Evolutionary conservation across 1,140 invertebrate species (phyloP).

Genomic region (Drosophila aff.): DNA sequence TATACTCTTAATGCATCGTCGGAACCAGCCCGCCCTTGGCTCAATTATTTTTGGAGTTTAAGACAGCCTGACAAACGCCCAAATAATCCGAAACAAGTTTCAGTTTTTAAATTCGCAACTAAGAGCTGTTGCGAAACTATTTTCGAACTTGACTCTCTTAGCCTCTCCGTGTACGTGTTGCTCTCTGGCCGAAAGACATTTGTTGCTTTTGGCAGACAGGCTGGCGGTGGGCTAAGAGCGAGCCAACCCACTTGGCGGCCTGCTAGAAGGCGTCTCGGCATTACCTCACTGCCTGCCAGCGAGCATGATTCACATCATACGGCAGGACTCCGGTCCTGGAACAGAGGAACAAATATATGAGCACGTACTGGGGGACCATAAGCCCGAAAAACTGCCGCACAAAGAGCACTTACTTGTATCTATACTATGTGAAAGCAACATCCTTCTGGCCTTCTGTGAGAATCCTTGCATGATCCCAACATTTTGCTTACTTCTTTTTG

Average conservation of each 20-base stretch:
- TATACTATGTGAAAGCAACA: background rate
- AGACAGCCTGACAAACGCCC: conserved; percentile 53
- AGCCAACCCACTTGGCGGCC: conserved; percentile 9
- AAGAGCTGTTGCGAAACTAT: conserved; percentile 28
- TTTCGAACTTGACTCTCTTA: conserved; percentile 48
- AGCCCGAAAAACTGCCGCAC: conserved; percentile 32
- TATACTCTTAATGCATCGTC: conserved; percentile 49
- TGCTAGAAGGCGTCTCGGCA: conserved; percentile 17
- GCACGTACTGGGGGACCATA: conserved; percentile 14
- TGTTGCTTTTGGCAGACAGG: conserved; percentile 62
- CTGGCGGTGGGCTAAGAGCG: conserved; percentile 19
- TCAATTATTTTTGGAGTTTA: conserved; percentile 64
- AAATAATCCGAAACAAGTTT: conserved; percentile 68
- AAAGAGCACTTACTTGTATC: conserved; percentile 24
- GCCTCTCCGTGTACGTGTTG: background rate
- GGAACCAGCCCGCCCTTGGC: conserved; percentile 78
- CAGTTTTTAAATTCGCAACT: conserved; percentile 11
- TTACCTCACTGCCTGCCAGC: conserved; percentile 19
- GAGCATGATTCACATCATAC: conserved; percentile 42
- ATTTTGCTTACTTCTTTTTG: background rate
- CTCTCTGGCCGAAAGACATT: conserved; percentile 52
- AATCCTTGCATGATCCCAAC: background rate
- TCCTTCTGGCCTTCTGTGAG: conserved; percentile 1
- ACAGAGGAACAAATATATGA: background rate
- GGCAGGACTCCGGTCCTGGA: background rate